Conservation (phyloP, 2,888 invertebrate species). For the Tinea trinotella region DNA sequence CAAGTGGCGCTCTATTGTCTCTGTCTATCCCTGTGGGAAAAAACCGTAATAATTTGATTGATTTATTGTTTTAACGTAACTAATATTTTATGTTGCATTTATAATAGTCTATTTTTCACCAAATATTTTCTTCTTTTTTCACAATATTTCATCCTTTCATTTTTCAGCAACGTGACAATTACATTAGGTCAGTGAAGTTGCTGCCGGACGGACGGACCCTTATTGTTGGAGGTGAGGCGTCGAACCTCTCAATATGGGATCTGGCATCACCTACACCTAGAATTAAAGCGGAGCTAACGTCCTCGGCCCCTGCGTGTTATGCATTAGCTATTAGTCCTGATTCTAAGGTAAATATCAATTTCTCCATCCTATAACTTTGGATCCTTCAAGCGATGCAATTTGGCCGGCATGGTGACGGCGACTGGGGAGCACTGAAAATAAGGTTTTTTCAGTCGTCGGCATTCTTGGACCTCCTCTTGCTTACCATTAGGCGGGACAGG, state of each 20-base stretch:
- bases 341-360: conserved; percentile 80
- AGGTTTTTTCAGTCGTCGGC: too few species aligned
- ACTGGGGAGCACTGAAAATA: too few species aligned
- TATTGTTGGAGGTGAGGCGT: conserved; percentile 96
- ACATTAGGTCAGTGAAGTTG: conserved; percentile 95
- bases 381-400: too few species aligned
- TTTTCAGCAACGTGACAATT: conserved; percentile 90
- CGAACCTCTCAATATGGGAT: conserved; percentile 96
- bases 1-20: too few species aligned
- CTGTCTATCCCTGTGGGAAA: too few species aligned
- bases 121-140: conserved; percentile 25
- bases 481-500: too few species aligned
- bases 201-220: conserved; percentile 93
- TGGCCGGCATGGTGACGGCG: too few species aligned
- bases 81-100: background rate
- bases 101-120: background rate
- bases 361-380: too few species aligned
- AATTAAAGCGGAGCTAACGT: conserved; percentile 94
- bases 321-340: conserved; percentile 97
- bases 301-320: conserved; percentile 96
- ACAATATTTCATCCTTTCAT: background rate
- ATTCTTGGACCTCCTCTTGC: too few species aligned
- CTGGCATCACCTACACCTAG: conserved; percentile 91
- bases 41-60: too few species aligned
- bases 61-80: too few species aligned